These are phyloP conservation scores for Tillus elongatus DNA, from an alignment of 2,888 invertebrate species.

Conservation along the genomic window DNA sequence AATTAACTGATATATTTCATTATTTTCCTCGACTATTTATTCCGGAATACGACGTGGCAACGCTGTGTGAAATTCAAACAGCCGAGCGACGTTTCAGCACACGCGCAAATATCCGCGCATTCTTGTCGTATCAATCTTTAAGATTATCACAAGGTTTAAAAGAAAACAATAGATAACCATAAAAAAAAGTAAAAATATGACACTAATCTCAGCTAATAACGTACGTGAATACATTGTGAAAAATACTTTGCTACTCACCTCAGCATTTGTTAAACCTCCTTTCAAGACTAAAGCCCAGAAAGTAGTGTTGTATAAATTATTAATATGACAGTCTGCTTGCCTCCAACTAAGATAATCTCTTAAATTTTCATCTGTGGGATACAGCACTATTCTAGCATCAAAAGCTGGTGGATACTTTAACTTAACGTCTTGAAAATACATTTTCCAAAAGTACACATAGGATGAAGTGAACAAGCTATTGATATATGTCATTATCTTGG, in stretches of 20 bases:
- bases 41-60: no score
- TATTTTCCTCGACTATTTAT: no score
- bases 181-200: no score
- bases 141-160: no score
- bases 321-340: slow-evolving; percentile 92
- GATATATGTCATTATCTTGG: slow-evolving; percentile 78
- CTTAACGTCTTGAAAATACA: slow-evolving; percentile 60
- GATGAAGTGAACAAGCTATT: slow-evolving; percentile 82
- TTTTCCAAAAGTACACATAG: slow-evolving; percentile 78
- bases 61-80: no score
- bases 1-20: no score
- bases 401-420: slow-evolving; percentile 86
- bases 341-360: slow-evolving; percentile 87
- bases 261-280: slow-evolving; percentile 60
- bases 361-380: slow-evolving; percentile 79
- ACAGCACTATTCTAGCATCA: slow-evolving; percentile 80
- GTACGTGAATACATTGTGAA: no score
- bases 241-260: slow-evolving; percentile 49
- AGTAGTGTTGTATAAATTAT: slow-evolving; percentile 93
- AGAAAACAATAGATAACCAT: no score
- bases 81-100: no score
- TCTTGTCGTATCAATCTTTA: no score
- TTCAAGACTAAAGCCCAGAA: slow-evolving; percentile 86
- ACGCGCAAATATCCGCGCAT: no score
- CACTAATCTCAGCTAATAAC: no score